Base-by-base conservation (phyloP, 2,888 invertebrate genomes). In the Acronicta leporina region DNA sequence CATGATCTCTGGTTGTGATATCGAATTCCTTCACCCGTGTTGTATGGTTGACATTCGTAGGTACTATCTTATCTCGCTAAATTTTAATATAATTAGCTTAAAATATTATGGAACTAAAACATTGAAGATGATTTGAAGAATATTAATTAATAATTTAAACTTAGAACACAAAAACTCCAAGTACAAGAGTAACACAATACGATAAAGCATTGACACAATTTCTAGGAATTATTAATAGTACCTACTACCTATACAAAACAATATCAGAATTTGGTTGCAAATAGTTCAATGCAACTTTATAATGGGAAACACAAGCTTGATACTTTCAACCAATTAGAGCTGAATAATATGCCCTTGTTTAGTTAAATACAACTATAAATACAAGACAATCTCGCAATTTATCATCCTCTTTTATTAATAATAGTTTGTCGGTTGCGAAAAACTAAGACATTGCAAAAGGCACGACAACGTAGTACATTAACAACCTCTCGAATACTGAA, bases 361-460 rank as follows among this genome's bases (percentile, higher is more conserved):
- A 30, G 41, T 56, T 40, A 50, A 20, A 59, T 61, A 64, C 50
- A 67, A 50, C 47, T 62, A 38, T 41, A 66, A 63, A 72, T 58
- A 66, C 15, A 73, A 50, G 40, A 55, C 47, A 52, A 25, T 57
- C 58, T 54, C 20, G 49, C 60, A 63, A 75, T 70, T 53, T 53
- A 66, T 75, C 57, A 63, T 65, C 64, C 52, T 54, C n/a, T n/a
- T n/a, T n/a, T 73, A 56, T 62, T 65, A 68, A 76, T 72, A 62
- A 63, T 68, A 59, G 58, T 45, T 10, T 5, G 44, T 14, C 33
- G 13, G 55, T 79, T 78, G 64, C 72, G 75, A 69, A 79, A 79
- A 63, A 51, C 53, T 51, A 41, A 55, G 45, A 46, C 59, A 56
- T 76, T 77, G 67, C 79, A 61, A 74, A 65, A 71, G 45, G 20